Evolutionary conservation across 2,113 vertebrate species (phyloP).

Genomic region (Pollimyrus isidori): DNA sequence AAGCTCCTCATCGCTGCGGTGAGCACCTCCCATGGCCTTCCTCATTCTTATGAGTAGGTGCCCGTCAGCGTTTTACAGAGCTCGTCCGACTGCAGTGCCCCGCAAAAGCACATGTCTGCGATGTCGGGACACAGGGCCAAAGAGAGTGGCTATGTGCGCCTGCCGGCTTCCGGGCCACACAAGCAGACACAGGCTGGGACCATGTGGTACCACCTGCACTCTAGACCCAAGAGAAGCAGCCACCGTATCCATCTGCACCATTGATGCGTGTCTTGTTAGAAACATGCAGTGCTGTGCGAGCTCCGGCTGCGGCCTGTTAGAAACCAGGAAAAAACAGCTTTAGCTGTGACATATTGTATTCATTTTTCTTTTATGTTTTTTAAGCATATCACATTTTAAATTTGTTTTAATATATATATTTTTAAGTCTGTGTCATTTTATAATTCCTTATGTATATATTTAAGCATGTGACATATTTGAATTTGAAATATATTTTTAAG

Average conservation of each 20-base stretch:
- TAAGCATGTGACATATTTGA: not conserved
- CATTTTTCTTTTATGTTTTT: not conserved
- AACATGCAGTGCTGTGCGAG: not conserved
- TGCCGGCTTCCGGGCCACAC: not conserved
- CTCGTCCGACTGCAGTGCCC: not conserved
- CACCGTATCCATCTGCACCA: not conserved
- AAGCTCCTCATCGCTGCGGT: not conserved
- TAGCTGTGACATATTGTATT: not conserved
- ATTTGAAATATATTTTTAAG: not conserved
- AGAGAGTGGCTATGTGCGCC: not conserved
- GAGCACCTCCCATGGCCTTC: not conserved
- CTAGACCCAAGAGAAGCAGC: not conserved
- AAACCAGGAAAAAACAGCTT: not conserved
- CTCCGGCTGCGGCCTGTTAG: not conserved
- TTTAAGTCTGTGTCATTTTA: not conserved
- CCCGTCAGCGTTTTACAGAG: not conserved
- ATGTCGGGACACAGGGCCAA: not conserved
- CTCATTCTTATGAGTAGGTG: not conserved
- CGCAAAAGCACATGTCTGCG: not conserved
- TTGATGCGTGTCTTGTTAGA: not conserved
- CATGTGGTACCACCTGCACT: not conserved
- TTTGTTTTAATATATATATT: not conserved
- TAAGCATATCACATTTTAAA: not conserved
- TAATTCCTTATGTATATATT: not conserved
- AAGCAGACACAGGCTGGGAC: not conserved